These are phyloP conservation scores for Willowsia nigromaculata DNA, from an alignment of 2,888 invertebrate genomes.

Conservation along the genomic window DNA sequence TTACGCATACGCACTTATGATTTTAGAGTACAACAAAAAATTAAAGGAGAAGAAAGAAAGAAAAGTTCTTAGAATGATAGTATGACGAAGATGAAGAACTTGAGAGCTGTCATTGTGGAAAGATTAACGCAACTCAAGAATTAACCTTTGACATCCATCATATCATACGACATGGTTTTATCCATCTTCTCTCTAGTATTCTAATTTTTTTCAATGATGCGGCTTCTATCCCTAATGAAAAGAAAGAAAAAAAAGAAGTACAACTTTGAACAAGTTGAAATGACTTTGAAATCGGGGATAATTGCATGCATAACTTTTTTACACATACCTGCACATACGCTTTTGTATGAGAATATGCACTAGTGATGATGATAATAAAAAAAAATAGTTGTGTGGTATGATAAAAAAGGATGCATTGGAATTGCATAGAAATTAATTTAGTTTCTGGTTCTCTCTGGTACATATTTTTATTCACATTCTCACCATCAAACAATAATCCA, in stretches of 20 bases:
- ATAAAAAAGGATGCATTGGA: not conserved
- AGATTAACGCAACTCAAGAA: conserved; percentile 77
- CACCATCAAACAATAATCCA: not conserved
- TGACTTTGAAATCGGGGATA: conserved; percentile 26
- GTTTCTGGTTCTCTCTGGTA: not conserved
- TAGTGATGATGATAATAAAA: not conserved
- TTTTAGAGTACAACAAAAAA: conserved; percentile 25
- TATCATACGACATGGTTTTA: conserved; percentile 48
- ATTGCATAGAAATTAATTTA: conserved; percentile 35
- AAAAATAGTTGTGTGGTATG: not conserved
- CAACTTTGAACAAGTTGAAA: not conserved
- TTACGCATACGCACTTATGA: not conserved
- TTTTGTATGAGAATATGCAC: not conserved
- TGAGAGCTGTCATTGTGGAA: conserved; percentile 66
- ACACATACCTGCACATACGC: not conserved
- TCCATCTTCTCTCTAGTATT: not conserved
- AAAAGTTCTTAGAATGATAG: not conserved
- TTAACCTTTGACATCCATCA: conserved; percentile 76
- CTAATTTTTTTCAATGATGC: conserved; percentile 27
- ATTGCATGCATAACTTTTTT: conserved; percentile 20
- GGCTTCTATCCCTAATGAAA: conserved; percentile 49
- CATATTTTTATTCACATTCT: not conserved
- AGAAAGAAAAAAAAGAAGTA: too few relatives aligned
- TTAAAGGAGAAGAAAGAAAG: conserved; percentile 27
- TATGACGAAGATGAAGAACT: conserved; percentile 70